A percentile compares a stretch with the other conserved stretches of the same genome.
Conservation (phyloP, 2,797 vertebrate genomes). For the Calcarius lapponicus region DNA sequence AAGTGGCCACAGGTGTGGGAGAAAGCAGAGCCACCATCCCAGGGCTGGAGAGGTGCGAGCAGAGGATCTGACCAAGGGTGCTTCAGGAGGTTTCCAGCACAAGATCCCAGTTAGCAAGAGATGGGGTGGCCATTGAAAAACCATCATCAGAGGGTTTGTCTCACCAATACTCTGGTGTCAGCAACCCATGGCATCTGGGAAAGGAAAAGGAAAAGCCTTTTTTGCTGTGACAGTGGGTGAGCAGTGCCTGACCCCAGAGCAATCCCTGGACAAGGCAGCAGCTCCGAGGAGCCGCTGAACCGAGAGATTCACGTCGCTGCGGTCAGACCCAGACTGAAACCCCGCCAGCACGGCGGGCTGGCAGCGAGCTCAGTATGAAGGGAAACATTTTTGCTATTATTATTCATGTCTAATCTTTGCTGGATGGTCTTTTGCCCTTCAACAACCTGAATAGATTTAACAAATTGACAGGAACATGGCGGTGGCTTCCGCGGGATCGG, state of each 20-base stretch:
- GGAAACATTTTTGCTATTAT: not conserved
- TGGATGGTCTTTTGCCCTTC: slow-evolving; percentile 20
- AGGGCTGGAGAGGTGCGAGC: rapidly evolving
- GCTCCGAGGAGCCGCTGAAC: not conserved
- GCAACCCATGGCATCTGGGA: not conserved
- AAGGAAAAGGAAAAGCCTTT: not conserved
- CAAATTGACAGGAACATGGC: not conserved
- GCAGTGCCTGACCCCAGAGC: not conserved
- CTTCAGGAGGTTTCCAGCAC: not conserved
- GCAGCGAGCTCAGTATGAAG: not conserved
- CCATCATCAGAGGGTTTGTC: not conserved
- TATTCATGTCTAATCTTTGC: slow-evolving; percentile 20
- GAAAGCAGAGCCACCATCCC: not conserved
- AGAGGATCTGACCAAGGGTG: rapidly evolving
- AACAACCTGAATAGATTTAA: not conserved
- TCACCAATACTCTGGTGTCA: rapidly evolving
- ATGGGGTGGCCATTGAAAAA: rapidly evolving
- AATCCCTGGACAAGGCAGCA: rapidly evolving
- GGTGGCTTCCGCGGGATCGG: not conserved
- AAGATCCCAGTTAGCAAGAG: not conserved
- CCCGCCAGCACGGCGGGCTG: rapidly evolving
- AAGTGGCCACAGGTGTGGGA: rapidly evolving
- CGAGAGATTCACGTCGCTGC: rapidly evolving
- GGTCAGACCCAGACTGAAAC: not conserved
- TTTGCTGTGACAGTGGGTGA: not conserved